phyloP scores from a whole-genome alignment of 2,113 vertebrate genomes.

The Heterotis niloticus region DNA sequence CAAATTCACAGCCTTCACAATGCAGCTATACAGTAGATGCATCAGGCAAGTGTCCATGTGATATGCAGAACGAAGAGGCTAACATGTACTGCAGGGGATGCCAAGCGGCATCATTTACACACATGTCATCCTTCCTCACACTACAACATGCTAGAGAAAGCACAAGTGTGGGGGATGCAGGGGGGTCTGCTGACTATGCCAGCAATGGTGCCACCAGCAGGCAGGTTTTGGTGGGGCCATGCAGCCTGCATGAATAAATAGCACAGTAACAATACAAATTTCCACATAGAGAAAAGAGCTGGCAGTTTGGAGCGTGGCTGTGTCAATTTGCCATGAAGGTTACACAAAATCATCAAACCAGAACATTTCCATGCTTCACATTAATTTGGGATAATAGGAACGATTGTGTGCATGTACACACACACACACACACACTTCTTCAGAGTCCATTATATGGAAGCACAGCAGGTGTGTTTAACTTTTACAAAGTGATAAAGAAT shows the following conservation, averaged over 20 bases:
- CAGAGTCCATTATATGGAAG: background rate
- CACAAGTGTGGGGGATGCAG: background rate
- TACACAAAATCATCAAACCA: background rate
- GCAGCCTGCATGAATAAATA: conserved; percentile 10
- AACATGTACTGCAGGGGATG: background rate
- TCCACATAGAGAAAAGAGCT: background rate
- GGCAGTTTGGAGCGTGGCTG: background rate
- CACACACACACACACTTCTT: background rate
- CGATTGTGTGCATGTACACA: background rate
- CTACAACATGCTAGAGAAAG: background rate
- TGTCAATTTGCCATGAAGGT: background rate
- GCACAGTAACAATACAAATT: background rate
- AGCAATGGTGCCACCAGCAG: background rate
- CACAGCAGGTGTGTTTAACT: background rate
- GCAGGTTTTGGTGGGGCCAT: background rate
- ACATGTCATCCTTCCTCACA: background rate
- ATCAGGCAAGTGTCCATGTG: background rate
- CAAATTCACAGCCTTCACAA: too few species aligned
- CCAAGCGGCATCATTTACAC: background rate
- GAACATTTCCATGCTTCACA: background rate
- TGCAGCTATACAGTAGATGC: background rate
- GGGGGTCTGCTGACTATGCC: background rate
- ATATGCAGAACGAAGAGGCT: background rate
- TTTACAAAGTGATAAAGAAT: too few species aligned
- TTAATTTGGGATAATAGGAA: conserved; percentile 9